Percentiles rank a stretch among this genome's conserved stretches.
Conservation (phyloP, 2,113 vertebrate species). For the Neotragus pygmaeus region DNA sequence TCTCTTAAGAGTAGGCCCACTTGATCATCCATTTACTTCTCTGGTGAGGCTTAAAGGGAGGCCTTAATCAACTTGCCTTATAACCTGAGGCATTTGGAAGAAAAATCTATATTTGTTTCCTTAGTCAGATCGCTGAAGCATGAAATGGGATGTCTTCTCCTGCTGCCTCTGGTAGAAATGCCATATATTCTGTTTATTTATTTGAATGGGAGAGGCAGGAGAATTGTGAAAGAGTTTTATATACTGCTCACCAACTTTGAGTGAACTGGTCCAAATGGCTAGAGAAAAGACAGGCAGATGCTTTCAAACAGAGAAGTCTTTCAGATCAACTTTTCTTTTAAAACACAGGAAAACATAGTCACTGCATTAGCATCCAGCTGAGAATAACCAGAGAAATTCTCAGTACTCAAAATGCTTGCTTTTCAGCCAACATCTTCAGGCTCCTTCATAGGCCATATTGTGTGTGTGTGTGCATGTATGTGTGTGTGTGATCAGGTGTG, state of each 20-base stretch:
- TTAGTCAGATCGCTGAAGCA: slow-evolving; percentile 73
- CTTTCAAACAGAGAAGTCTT: not conserved
- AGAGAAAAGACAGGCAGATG: not conserved
- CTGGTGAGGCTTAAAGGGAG: slow-evolving; percentile 69
- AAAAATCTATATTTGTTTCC: slow-evolving; percentile 73
- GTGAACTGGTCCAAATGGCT: not conserved
- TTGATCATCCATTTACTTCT: slow-evolving; percentile 60
- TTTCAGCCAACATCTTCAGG: not conserved
- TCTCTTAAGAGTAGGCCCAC: slow-evolving; percentile 33
- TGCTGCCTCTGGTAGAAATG: slow-evolving; percentile 63
- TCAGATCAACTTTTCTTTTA: not conserved
- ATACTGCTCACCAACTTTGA: slow-evolving; percentile 22
- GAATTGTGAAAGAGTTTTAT: slow-evolving; percentile 38
- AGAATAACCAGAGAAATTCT: not conserved
- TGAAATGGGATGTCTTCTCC: slow-evolving; percentile 81
- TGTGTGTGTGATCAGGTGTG: not conserved
- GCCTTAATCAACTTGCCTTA: slow-evolving; percentile 74
- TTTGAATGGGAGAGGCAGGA: slow-evolving; percentile 33
- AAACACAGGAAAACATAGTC: not conserved
- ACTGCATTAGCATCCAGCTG: not conserved
- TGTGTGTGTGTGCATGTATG: rapidly evolving
- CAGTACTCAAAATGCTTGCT: not conserved
- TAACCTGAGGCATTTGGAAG: slow-evolving; percentile 67
- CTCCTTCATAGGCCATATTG: not conserved
- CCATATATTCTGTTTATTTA: slow-evolving; percentile 75